Evolutionary conservation across 1,140 invertebrate genomes (phyloP).

Genomic region (Micrasema minimum): DNA sequence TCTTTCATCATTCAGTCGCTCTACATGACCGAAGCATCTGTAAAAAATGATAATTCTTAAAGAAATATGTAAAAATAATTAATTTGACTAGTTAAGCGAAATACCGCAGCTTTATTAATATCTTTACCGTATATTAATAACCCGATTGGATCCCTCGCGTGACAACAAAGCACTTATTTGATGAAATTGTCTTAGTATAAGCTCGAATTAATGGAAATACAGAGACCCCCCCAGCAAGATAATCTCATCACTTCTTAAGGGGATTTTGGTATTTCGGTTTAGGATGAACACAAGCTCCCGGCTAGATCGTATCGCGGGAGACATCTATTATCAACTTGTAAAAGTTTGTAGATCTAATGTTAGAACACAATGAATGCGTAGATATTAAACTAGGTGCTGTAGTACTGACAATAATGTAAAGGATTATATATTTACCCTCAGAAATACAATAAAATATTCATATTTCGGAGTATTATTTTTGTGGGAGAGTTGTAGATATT

Average conservation of each 20-base stretch:
- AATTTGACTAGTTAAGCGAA: no score
- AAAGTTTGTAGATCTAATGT: conserved; percentile 12
- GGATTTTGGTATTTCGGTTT: conserved; percentile 14
- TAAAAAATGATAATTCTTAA: no score
- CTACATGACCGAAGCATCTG: no score
- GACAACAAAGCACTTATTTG: conserved; percentile 39
- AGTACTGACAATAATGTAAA: no score
- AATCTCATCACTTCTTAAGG: conserved; percentile 45
- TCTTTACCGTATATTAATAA: conserved; percentile 30
- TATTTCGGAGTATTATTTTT: no score
- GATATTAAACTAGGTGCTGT: no score
- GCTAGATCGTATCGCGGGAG: conserved; percentile 11
- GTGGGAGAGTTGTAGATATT: no score
- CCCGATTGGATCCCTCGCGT: conserved; percentile 1
- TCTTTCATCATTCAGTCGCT: no score
- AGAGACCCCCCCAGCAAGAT: conserved; percentile 18
- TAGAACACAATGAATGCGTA: neutral
- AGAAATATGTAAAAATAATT: no score
- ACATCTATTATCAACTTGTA: conserved; percentile 21
- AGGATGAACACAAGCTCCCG: conserved; percentile 8
- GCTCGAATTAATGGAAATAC: conserved; percentile 39
- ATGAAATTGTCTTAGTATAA: conserved; percentile 44
- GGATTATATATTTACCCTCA: no score
- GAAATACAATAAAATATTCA: no score
- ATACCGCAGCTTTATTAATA: conserved; percentile 19